Base-by-base conservation (phyloP, 2,888 invertebrate genomes). In the Hecatera dysodea region DNA sequence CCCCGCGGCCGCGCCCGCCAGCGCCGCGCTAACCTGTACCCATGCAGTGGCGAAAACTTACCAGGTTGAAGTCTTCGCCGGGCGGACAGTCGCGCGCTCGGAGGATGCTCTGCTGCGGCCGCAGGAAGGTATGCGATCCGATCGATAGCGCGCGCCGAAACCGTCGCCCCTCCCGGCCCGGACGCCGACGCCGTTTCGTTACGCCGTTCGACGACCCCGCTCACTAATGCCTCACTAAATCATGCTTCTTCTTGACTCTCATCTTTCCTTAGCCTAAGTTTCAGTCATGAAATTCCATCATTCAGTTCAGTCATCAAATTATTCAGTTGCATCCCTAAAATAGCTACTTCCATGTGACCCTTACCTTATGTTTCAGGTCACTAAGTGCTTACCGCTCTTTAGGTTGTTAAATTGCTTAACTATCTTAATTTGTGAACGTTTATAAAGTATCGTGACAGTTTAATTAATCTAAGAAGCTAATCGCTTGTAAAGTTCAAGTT, bases 41-140 rank as follows among this genome's bases (percentile, higher is more conserved):
- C 97, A 98, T 97, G 98, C 98, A 98, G 98, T 97, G 97, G 97
- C 97, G 97, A 96, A 97, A 97, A 97, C 97, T 97, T 96, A 97
- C 97, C 96, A 97, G 97, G 97, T 97, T 97, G 96, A 97, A 97
- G 96, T 96, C 97, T 97, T 96, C 97, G 96, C 97, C 97, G 96
- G 95, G 96, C 94, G 96, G 95, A 92, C 95, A 93, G 91, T 95
- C 95, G 93, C 97, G 97, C 97, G 97, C 97, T 97, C 97, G 97
- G 97, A 98, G 97, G 97, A 98, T 98, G 98, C 98, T 98, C 97
- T 98, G 98, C 97, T 98, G 98, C 97, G 98, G 98, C 97, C 98
- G 98, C 96, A 98, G 98, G 97, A 98, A 98, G 98, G 98, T 98
- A 96, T 97, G 94, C 92, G 91, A 90, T 91, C 86, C 93, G 96